Base-by-base conservation (phyloP, 2,888 invertebrate species). In the Brachynemurus nebulosus region DNA sequence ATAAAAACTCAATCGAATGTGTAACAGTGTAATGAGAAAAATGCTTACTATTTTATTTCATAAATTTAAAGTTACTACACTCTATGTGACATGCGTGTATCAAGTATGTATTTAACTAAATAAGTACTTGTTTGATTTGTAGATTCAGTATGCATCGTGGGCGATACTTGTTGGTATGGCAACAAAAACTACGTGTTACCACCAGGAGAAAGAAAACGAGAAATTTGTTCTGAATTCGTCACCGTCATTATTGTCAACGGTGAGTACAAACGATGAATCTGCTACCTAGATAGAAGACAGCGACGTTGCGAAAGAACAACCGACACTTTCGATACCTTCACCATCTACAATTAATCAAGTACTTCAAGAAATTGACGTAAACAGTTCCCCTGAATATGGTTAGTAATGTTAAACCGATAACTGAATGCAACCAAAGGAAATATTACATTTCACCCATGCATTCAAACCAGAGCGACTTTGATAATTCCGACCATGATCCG, bases 381-480 rank as follows among this genome's bases (percentile, higher is more conserved):
- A 36, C 17, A 36, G 8, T 36, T 8, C 36, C 8, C 7, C n/a
- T 12, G 11, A 8, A 8, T 25, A 25, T 25, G 27, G 27, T 25
- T 25, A 25, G 8, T 8, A 25, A 25, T 25, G 27, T 25, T 25
- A 11, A 25, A 25, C 11, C 27, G 17, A 17, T 17, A 19, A 39
- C 47, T 48, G 46, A 35, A 49, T 49, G 45, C 19, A n/a, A 48
- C 43, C 48, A 47, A 48, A 42, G 40, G 16, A 45, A 48, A 43
- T 48, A 48, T 14, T 48, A 48, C 48, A 48, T 48, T 48, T 34
- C 38, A 47, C 39, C 37, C 47, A 40, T 45, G 41, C 25, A 25
- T 11, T 25, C 27, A 25, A 43, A 44, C 40, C 44, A 40, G 37
- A 47, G 47, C 14, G 47, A 48, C 39, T 48, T 48, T 19, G 48